phyloP scores from a whole-genome alignment of 2,888 invertebrate species.

The Syrphus vitripennis region DNA sequence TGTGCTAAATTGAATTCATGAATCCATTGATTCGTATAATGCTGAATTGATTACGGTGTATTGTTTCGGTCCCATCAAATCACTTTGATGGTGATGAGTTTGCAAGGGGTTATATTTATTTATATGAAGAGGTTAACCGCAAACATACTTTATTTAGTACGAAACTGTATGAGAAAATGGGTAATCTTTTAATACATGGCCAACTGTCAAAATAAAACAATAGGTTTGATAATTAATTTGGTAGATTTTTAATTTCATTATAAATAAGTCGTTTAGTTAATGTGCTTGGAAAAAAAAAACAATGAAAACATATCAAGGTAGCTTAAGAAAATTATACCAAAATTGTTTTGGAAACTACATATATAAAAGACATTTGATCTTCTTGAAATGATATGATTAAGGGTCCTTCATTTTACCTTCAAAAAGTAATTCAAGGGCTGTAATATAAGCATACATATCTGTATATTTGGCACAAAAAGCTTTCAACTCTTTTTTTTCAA shows the following conservation, averaged over 20 bases:
- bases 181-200: neutral
- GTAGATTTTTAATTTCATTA: neutral
- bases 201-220: neutral
- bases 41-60: conserved; percentile 23
- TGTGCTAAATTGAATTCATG: conserved; percentile 5
- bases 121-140: neutral
- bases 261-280: neutral
- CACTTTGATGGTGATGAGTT: neutral
- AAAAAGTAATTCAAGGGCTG: too few species aligned
- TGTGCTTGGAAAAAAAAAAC: neutral
- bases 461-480: too few species aligned
- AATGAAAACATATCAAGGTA: neutral
- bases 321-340: neutral
- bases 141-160: neutral
- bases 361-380: neutral
- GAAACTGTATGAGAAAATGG: neutral
- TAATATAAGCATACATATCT: too few species aligned
- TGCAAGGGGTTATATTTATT: neutral
- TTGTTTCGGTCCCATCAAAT: neutral
- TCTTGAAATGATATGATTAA: neutral
- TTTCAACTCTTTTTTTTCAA: too few species aligned
- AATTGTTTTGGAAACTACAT: neutral
- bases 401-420: too few species aligned
- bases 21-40: neutral
- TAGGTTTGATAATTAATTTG: neutral